Evolutionary conservation across 2,797 vertebrate species (phyloP), one percentile per base, ranked within the genome.

Genomic region (Eidolon dupreanum): DNA sequence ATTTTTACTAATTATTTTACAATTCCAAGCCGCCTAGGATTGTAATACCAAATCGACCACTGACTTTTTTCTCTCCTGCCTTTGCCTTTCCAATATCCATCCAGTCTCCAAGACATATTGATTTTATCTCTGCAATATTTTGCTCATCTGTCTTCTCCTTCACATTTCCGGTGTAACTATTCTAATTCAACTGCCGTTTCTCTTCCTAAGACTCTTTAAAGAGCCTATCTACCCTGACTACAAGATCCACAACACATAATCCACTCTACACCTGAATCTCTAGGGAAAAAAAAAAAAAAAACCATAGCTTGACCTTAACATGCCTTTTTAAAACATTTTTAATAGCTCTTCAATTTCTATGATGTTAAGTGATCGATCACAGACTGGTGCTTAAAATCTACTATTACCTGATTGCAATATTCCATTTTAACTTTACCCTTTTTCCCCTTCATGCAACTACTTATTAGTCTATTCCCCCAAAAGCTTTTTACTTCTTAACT

Each of bases 61-160:
- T 61, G 26, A 79, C 15, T 31, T 74, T 77, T 57, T 57, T 71
- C 51, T 78, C 2, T 51, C 33, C 0, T 55, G 43, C 8, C 26
- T 93, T 88, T 91, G 22, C 49, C 24, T 63, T 49, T 61, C 49
- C n/a, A 31, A 71, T 86, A 86, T 93, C 43, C 38, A 86, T 43
- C 24, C 6, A 68, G 31, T 73, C 66, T 74, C 26, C 2, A 36
- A 57, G n/a, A 57, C 19, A 38, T 74, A 93, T 49, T 84, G 46
- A 93, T 93, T 95, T 49, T 28, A 16, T 93, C 68, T 84, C 46
- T 28, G 79, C n/a, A 68, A 26, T 83, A 46, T n/a, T 94, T 90
- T 33, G 78, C 28, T 88, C 53, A 65, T 81, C 53, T 33, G 4
- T 94, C 79, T 88, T 93, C 36, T 73, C 12, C 26, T 87, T 89